Evolutionary conservation across 1,140 invertebrate species (phyloP), one percentile per base, ranked within the genome.

Genomic region (Solen grandis): DNA sequence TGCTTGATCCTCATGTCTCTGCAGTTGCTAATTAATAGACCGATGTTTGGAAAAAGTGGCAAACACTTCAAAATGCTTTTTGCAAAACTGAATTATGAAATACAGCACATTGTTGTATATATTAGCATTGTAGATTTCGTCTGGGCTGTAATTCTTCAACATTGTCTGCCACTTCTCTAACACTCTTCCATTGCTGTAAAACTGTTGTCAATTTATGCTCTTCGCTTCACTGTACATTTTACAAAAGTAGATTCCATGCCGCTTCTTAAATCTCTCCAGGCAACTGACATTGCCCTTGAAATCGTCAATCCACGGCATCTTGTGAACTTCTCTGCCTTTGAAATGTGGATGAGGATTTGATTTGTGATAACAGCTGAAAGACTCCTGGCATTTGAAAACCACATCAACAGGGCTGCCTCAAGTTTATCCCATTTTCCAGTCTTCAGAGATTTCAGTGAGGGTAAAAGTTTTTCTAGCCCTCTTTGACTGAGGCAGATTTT

Each of bases 401-500:
- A 46, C 19, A 10, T 46, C 8, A 46, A 46, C 8, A 46, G 41
- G 8, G 41, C 41, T 46, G 41, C 19, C 19, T 46, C 41, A 46
- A 46, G 41, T 46, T 46, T 19, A 46, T 46, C 41, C 41, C 41
- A 46, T 46, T 46, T 46, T 8, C 41, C 41, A 46, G 41, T 46
- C 41, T 46, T 46, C 19, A 46, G 8, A 46, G 41, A 46, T 19
- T 46, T 46, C 8, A 10, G 41, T 46, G 41, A 46, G 41, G 41
- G 27, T 33, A 13, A 33, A 29, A 63, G 8, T 63, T 63, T 31
- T 63, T 13, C 5, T 72, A 1, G 36, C 68, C 50, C 35, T n/a
- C 41, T 81, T 73, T 22, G 55, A 70, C 38, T 72, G 35, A 19
- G n/a, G 38, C 60, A 14, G n/a, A 13, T 5, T 62, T 80, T 80